Conservation (phyloP, 2,888 invertebrate species). For the Stenodema calcarata region DNA sequence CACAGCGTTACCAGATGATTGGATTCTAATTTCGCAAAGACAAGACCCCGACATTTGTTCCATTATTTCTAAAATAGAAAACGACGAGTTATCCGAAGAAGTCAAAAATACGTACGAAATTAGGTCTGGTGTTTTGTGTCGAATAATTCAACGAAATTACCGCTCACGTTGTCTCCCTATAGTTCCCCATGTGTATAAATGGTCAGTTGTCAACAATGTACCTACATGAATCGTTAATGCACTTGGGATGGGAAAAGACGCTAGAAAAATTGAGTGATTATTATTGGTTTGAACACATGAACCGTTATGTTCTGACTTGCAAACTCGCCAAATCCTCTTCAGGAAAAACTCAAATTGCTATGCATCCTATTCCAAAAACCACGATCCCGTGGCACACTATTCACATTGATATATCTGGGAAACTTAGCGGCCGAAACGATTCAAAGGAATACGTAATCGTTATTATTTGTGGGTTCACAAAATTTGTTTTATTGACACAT, state of each 20-base stretch:
- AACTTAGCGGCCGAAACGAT: slow-evolving; percentile 1
- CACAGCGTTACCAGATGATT: neutral
- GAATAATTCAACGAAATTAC: slow-evolving; percentile 56
- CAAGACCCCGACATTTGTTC: neutral
- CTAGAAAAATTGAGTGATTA: neutral
- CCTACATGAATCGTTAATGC: neutral
- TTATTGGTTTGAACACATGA: neutral
- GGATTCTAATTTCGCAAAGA: slow-evolving; percentile 15
- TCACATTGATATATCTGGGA: slow-evolving; percentile 27
- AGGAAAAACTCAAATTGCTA: slow-evolving; percentile 1
- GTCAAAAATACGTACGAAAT: slow-evolving; percentile 49
- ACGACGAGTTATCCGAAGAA: neutral
- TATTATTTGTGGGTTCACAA: neutral
- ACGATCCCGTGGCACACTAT: neutral
- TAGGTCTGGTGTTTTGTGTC: slow-evolving; percentile 46
- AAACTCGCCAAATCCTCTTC: slow-evolving; percentile 10
- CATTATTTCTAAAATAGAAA: neutral
- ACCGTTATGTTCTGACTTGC: neutral
- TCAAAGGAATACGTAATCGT: slow-evolving; percentile 22
- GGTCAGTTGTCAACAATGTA: slow-evolving; percentile 53
- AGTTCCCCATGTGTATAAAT: slow-evolving; percentile 53
- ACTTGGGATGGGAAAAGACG: neutral
- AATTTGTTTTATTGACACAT: neutral
- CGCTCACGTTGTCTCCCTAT: neutral
- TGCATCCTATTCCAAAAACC: slow-evolving; percentile 51